phyloP scores from a whole-genome alignment of 2,113 vertebrate species.

The Tyrannus savana region DNA sequence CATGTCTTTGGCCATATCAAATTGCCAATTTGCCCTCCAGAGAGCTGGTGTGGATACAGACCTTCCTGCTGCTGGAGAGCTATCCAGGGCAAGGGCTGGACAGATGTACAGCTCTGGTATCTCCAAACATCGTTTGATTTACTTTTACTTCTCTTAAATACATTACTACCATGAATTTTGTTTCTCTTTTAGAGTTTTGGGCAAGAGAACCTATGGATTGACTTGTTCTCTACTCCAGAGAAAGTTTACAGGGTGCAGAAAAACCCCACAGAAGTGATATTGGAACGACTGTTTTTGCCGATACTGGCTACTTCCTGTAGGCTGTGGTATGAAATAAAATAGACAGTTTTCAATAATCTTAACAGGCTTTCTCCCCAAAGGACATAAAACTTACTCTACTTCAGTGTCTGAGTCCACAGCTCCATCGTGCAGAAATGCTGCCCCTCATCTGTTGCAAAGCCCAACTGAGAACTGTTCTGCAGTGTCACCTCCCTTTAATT shows the following conservation, averaged over 20 bases:
- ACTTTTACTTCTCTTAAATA: background rate
- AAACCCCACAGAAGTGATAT: background rate
- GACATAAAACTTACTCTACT: background rate
- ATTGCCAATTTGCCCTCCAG: background rate
- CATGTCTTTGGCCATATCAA: background rate
- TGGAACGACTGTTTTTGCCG: background rate
- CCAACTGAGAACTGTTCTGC: background rate
- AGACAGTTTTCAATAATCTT: background rate
- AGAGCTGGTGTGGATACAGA: background rate
- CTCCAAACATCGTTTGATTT: background rate
- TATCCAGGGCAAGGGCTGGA: background rate
- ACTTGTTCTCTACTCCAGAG: background rate
- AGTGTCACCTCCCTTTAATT: background rate
- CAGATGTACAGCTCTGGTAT: background rate
- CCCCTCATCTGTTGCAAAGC: background rate
- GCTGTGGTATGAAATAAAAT: background rate
- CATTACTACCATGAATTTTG: background rate
- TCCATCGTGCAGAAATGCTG: accelerated
- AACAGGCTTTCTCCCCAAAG: background rate
- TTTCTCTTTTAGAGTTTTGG: background rate
- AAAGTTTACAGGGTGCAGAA: accelerated
- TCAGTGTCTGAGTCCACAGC: background rate
- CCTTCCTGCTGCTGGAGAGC: background rate
- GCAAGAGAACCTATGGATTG: background rate
- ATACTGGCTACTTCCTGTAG: background rate